phyloP scores from a whole-genome alignment of 2,888 invertebrate genomes.

The Volucella bombylans region DNA sequence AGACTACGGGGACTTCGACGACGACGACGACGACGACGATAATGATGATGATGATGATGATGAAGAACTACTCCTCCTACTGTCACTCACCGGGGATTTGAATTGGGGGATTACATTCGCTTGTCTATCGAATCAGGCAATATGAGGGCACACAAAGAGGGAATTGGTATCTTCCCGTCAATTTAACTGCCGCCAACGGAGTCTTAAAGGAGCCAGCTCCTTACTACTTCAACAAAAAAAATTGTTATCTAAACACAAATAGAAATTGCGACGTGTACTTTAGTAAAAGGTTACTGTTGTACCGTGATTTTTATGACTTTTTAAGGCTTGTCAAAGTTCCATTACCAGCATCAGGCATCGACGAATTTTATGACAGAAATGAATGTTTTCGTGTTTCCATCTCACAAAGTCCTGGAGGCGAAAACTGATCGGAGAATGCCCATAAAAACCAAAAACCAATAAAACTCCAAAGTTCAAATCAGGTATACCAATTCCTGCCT shows the following conservation, averaged over 20 bases:
- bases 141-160: slow-evolving; percentile 22
- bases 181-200: slow-evolving; percentile 58
- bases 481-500: slow-evolving; percentile 53
- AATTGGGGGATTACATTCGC: slow-evolving; percentile 64
- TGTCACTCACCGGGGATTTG: slow-evolving; percentile 67
- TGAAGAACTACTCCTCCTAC: slow-evolving; percentile 17
- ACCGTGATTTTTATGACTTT: slow-evolving; percentile 68
- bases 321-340: slow-evolving; percentile 73
- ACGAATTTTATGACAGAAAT: slow-evolving; percentile 64
- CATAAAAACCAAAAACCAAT: slow-evolving; percentile 68
- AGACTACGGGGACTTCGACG: slow-evolving; percentile 4
- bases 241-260: background rate
- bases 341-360: slow-evolving; percentile 70
- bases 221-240: background rate
- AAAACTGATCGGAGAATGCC: slow-evolving; percentile 62
- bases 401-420: slow-evolving; percentile 39
- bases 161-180: slow-evolving; percentile 44
- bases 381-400: slow-evolving; percentile 73
- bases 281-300: slow-evolving; percentile 69
- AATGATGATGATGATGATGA: slow-evolving; percentile 41
- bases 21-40: slow-evolving; percentile 41
- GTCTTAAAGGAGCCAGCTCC: slow-evolving; percentile 47
- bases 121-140: slow-evolving; percentile 62
- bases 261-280: slow-evolving; percentile 1
- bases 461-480: slow-evolving; percentile 73